Evolutionary conservation across 2,113 vertebrate species (phyloP), one percentile per base, ranked within the genome.

Genomic region (Rallus limicola): DNA sequence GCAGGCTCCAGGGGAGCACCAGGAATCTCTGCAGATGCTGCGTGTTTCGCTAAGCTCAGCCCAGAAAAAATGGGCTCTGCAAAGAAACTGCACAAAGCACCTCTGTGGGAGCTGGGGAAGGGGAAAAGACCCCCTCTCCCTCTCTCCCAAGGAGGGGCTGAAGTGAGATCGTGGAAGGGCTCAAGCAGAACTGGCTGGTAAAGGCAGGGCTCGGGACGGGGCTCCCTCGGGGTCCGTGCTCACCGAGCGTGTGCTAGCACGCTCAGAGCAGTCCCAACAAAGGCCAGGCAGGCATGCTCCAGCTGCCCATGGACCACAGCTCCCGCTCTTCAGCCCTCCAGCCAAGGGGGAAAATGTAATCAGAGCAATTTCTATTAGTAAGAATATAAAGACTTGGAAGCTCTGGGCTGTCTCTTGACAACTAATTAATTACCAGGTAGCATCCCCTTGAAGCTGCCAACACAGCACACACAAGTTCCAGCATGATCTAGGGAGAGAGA

Each of bases 341-440:
- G 95, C 95, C 71, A 86, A 59, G 72, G 93, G 88, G 94, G 80
- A 88, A 79, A 88, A 83, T 70, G 95, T 85, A 97, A 96, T 95
- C 92, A 97, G 93, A 97, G 96, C 87, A 88, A 95, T 92, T 97
- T 91, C 96, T 95, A 95, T 81, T 95, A 96, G 89, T 50, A 88
- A 95, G 92, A 91, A 96, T 34, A 96, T 86, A 95, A 93, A 95
- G 93, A 86, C 81, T 97, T 90, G 94, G 96, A 97, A 95, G 36
- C 92, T 97, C 77, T 97, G 93, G 93, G 96, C 93, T 97, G 92
- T 95, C 80, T 96, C 87, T 81, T 96, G 94, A 97, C 94, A 97
- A 77, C 95, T 97, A 95, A 97, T 97, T 97, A 97, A 98, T 97
- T 97, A 97, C 87, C 91, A 94, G 96, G 93, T 80, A 97, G 92